A percentile compares a stretch with the other conserved stretches of the same genome.
Evolutionary conservation across 2,797 vertebrate genomes (phyloP).

Genomic region (Pogoniulus pusillus): DNA sequence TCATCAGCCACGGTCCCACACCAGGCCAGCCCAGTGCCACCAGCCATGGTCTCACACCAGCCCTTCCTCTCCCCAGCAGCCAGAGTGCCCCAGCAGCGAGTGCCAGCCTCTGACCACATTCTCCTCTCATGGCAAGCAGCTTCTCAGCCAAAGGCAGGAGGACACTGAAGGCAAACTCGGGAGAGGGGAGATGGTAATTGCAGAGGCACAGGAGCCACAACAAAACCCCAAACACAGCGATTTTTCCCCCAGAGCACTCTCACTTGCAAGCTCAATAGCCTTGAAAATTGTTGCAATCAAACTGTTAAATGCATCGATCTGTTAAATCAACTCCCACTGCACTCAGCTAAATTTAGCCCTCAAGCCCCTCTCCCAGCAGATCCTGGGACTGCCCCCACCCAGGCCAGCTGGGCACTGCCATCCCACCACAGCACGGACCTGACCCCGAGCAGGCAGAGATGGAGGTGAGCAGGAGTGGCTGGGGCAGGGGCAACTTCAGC

Average conservation of each 20-base stretch:
- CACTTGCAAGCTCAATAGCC: conserved; percentile 60
- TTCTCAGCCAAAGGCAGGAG: background rate
- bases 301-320: conserved; percentile 59
- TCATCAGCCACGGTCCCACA: background rate
- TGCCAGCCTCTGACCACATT: background rate
- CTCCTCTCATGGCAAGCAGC: conserved; percentile 5
- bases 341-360: conserved; percentile 41
- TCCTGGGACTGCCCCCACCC: background rate
- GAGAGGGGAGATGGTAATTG: conserved; percentile 31
- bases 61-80: background rate
- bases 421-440: background rate
- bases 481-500: background rate
- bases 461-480: background rate
- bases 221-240: conserved; percentile 61
- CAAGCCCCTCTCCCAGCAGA: background rate
- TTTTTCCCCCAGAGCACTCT: conserved; percentile 50
- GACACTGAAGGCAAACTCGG: background rate
- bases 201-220: conserved; percentile 18
- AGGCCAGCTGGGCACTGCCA: background rate
- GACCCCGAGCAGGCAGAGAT: background rate
- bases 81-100: background rate
- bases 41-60: too few species aligned
- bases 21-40: background rate
- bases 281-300: conserved; percentile 70
- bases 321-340: conserved; percentile 58